A percentile compares a stretch with the other conserved stretches of the same genome.
Evolutionary conservation across 2,888 invertebrate genomes (phyloP).

Genomic region (Cephus runcator): DNA sequence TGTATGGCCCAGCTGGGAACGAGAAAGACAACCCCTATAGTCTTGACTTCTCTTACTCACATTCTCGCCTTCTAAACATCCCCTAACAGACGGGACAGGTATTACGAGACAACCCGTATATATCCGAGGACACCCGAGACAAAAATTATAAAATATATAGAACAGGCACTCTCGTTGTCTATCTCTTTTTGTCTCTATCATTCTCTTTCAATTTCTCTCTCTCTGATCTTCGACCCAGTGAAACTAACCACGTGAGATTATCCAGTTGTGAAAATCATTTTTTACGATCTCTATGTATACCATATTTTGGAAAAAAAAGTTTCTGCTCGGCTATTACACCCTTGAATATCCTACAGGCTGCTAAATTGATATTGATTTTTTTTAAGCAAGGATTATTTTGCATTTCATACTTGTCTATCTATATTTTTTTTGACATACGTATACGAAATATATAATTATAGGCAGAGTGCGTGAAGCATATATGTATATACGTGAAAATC

Average conservation of each 20-base stretch:
- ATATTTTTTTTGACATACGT: background rate
- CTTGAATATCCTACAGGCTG: no score
- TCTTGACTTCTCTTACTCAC: constrained; percentile 20
- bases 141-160: background rate
- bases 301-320: no score
- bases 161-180: background rate
- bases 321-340: no score
- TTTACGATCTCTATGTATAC: no score
- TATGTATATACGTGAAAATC: background rate
- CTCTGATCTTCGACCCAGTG: no score
- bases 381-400: constrained; percentile 30
- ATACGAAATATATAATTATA: no score
- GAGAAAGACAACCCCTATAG: background rate
- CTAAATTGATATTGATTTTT: constrained; percentile 11
- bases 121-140: background rate
- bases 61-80: constrained; percentile 21
- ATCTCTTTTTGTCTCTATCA: background rate
- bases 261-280: no score
- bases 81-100: background rate
- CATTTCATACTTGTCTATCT: no score
- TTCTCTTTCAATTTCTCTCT: background rate
- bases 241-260: no score
- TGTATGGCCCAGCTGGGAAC: constrained; percentile 11
- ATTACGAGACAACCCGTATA: background rate
- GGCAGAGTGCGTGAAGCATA: background rate